Conservation (phyloP, 2,888 invertebrate genomes). For the Trissoscelio sp. region DNA sequence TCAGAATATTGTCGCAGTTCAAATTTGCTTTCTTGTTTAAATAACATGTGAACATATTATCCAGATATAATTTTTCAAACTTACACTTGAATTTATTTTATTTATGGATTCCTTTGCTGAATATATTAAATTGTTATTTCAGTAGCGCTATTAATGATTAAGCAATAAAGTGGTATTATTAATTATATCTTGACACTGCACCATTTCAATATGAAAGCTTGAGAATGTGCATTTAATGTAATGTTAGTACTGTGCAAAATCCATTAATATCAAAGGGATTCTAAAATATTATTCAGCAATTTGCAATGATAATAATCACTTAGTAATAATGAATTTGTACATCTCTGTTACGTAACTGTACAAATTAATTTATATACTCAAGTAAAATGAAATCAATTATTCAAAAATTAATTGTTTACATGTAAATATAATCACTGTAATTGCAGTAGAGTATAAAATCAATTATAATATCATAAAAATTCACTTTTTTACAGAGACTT, state of each 20-base stretch:
- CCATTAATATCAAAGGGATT: constrained; percentile 17
- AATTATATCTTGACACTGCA: constrained; percentile 8
- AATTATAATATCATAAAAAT: too few species aligned
- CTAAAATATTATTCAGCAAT: constrained; percentile 16
- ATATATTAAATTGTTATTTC: background rate
- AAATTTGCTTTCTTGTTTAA: background rate
- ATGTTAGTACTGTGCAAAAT: background rate
- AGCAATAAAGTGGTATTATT: background rate
- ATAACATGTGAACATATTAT: background rate
- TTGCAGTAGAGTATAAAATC: too few species aligned
- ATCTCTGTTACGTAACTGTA: background rate
- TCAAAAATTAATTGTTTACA: too few species aligned
- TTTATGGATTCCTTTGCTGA: background rate
- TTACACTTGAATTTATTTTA: background rate
- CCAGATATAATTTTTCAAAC: constrained; percentile 6
- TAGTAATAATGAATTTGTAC: background rate
- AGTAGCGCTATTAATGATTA: constrained; percentile 7
- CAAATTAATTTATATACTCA: constrained; percentile 3
- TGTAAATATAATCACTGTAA: too few species aligned
- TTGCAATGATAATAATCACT: constrained; percentile 9
- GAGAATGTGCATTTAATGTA: background rate
- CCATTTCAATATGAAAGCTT: constrained; percentile 2
- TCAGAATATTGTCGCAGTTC: background rate
- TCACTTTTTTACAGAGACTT: too few species aligned
- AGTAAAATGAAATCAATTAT: too few species aligned